These are phyloP conservation scores for Plagodis dolabraria DNA, from an alignment of 2,888 invertebrate genomes.

Conservation along the genomic window DNA sequence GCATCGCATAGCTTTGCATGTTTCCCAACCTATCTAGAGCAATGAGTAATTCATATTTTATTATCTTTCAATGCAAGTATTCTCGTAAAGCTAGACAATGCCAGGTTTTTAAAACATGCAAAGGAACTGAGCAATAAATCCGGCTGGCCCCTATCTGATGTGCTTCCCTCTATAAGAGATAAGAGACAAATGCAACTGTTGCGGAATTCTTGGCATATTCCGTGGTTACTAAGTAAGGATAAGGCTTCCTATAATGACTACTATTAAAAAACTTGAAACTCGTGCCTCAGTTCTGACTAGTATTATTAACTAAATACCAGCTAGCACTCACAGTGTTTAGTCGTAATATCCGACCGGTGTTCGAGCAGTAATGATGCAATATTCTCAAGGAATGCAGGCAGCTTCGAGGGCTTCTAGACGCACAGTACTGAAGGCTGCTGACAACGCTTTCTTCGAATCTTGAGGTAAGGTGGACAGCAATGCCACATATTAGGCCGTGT, in stretches of 20 bases:
- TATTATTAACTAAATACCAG: no score
- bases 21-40: background rate
- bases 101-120: constrained; percentile 14
- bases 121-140: constrained; percentile 26
- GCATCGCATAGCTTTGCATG: background rate
- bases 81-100: constrained; percentile 10
- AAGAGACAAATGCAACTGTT: constrained; percentile 23
- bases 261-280: no score
- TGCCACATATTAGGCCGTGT: no score
- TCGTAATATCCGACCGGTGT: no score
- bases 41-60: background rate
- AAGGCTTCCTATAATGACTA: constrained; percentile 2
- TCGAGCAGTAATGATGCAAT: no score
- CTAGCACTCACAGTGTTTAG: no score
- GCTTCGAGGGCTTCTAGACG: no score
- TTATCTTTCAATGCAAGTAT: constrained; percentile 16
- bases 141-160: constrained; percentile 13
- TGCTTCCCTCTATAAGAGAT: constrained; percentile 26
- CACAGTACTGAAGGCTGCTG: no score
- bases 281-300: no score
- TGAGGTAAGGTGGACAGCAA: no score
- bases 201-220: constrained; percentile 21
- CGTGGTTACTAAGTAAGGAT: constrained; percentile 1
- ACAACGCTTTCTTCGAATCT: no score
- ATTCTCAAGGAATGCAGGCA: no score